These are phyloP conservation scores for Oncopodura yosiiana DNA, from an alignment of 1,140 invertebrate genomes.

Conservation along the genomic window DNA sequence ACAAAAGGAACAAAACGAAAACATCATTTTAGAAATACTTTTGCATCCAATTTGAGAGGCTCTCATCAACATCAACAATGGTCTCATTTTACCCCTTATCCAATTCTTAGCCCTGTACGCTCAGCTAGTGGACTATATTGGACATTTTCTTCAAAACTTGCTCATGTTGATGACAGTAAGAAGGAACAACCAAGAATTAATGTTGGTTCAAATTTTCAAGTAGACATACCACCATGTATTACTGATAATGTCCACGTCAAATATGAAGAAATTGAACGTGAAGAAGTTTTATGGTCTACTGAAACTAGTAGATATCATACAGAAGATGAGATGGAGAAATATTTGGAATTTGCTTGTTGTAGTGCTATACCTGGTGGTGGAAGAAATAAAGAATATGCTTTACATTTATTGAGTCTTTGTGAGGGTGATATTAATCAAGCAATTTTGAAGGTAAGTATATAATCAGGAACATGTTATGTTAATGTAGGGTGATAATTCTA, in stretches of 20 bases:
- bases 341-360: constrained; percentile 85
- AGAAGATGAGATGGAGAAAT: constrained; percentile 78
- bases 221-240: constrained; percentile 41
- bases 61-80: neutral
- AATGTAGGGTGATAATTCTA: neutral
- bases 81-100: constrained; percentile 31
- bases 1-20: constrained; percentile 33
- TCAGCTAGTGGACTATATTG: constrained; percentile 32
- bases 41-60: constrained; percentile 30
- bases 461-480: neutral
- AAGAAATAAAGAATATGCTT: constrained; percentile 86
- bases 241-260: neutral
- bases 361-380: constrained; percentile 80
- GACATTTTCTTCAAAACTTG: constrained; percentile 24
- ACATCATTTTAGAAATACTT: constrained; percentile 31
- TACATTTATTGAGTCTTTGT: constrained; percentile 77
- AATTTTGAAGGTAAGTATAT: too few species aligned
- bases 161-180: constrained; percentile 45
- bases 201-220: constrained; percentile 80
- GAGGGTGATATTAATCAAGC: constrained; percentile 76
- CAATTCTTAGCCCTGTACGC: constrained; percentile 32
- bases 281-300: constrained; percentile 18
- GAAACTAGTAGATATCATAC: too few species aligned
- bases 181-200: constrained; percentile 66
- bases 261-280: neutral